These are phyloP conservation scores for Napeogenes inachia DNA, from an alignment of 2,888 invertebrate genomes.

Conservation along the genomic window DNA sequence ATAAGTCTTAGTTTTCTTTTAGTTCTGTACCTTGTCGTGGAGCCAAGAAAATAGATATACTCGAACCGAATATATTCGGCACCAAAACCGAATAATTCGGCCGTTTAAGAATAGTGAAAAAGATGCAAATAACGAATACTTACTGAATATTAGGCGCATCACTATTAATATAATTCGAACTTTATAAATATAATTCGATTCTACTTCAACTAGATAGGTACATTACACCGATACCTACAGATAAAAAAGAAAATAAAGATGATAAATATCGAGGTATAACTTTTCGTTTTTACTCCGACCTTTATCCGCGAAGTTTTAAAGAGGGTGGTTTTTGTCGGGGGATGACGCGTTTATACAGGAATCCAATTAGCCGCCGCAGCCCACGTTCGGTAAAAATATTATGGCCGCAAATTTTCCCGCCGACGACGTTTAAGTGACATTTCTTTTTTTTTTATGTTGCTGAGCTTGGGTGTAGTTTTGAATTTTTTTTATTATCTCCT, in stretches of 20 bases:
- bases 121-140: too few relatives aligned
- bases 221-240: background rate
- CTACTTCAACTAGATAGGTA: background rate
- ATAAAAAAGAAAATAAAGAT: constrained; percentile 1
- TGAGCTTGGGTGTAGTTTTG: background rate
- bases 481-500: background rate
- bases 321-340: constrained; percentile 43
- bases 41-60: too few relatives aligned
- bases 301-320: constrained; percentile 38
- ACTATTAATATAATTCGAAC: too few relatives aligned
- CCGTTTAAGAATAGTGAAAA: too few relatives aligned
- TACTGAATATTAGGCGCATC: too few relatives aligned
- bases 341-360: constrained; percentile 52
- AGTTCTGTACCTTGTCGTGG: too few relatives aligned
- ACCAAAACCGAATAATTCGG: too few relatives aligned
- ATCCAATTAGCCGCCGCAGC: constrained; percentile 54
- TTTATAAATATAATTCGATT: background rate
- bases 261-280: constrained; percentile 31
- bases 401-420: constrained; percentile 41
- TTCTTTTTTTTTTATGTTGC: constrained; percentile 16
- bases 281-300: constrained; percentile 38
- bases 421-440: constrained; percentile 21
- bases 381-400: constrained; percentile 42
- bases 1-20: too few relatives aligned
- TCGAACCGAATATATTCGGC: too few relatives aligned